Conservation (phyloP, 2,797 vertebrate species). For the Rhabdomys pumilio region DNA sequence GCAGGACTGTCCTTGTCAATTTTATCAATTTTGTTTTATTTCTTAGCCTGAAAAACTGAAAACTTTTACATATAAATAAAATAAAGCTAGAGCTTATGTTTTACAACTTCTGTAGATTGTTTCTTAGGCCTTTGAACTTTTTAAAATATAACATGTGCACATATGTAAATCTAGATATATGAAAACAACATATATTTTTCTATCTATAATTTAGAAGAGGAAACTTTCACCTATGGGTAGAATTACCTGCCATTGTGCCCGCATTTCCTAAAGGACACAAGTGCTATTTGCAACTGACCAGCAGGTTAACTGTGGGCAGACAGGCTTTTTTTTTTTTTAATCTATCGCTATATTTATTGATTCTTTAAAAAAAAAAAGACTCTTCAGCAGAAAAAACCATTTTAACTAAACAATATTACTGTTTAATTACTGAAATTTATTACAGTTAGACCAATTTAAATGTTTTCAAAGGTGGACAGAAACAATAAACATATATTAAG, state of each 20-base stretch:
- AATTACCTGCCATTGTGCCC: background rate
- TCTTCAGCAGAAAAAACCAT: constrained; percentile 14
- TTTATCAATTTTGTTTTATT: constrained; percentile 60
- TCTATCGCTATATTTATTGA: background rate
- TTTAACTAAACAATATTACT: constrained; percentile 50
- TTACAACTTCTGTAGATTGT: constrained; percentile 2
- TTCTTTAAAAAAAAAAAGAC: background rate
- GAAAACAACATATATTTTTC: background rate
- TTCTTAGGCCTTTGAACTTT: constrained; percentile 42
- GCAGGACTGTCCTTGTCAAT: background rate
- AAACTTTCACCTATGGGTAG: background rate
- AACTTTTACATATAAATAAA: constrained; percentile 37
- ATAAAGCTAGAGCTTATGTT: background rate
- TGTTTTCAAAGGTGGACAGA: constrained; percentile 48
- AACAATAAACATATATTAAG: constrained; percentile 44
- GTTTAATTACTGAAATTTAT: constrained; percentile 28
- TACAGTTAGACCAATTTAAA: constrained; percentile 52
- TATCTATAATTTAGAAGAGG: background rate
- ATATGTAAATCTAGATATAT: background rate
- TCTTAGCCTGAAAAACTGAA: constrained; percentile 2
- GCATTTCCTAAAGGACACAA: background rate
- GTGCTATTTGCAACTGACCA: background rate
- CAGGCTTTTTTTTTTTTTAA: constrained; percentile 4
- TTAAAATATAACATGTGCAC: background rate
- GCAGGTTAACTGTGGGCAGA: background rate